Evolutionary conservation across 2,888 invertebrate species (phyloP).

Genomic region (Lumbricus terrestris): DNA sequence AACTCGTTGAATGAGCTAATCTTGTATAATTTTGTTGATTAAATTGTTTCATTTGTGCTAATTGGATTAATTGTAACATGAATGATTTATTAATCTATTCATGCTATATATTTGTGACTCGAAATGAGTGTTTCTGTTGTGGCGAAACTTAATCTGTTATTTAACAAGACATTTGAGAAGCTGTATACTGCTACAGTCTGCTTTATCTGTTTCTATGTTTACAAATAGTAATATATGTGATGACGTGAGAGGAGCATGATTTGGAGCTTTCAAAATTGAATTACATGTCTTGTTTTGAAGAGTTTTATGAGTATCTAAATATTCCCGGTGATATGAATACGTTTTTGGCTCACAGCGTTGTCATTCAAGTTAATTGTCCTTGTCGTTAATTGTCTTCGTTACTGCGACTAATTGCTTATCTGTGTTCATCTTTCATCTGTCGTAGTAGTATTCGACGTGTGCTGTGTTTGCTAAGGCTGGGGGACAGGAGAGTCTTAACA

Average conservation of each 20-base stretch:
- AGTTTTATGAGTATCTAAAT: background rate
- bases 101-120: background rate
- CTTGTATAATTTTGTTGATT: background rate
- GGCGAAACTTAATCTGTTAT: no score
- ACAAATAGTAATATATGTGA: background rate
- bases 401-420: background rate
- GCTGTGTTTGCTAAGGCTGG: background rate
- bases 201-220: background rate
- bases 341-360: background rate
- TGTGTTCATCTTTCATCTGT: background rate
- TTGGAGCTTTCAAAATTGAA: background rate
- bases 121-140: no score
- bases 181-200: no score
- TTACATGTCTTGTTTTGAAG: background rate
- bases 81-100: conserved; percentile 3
- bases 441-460: background rate
- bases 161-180: no score
- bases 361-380: background rate
- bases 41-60: background rate
- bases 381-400: background rate
- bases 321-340: background rate
- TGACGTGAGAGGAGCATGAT: background rate
- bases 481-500: conserved; percentile 3
- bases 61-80: background rate
- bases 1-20: background rate